Base-by-base conservation (phyloP, 2,888 invertebrate species). In the Machimus rusticus region DNA sequence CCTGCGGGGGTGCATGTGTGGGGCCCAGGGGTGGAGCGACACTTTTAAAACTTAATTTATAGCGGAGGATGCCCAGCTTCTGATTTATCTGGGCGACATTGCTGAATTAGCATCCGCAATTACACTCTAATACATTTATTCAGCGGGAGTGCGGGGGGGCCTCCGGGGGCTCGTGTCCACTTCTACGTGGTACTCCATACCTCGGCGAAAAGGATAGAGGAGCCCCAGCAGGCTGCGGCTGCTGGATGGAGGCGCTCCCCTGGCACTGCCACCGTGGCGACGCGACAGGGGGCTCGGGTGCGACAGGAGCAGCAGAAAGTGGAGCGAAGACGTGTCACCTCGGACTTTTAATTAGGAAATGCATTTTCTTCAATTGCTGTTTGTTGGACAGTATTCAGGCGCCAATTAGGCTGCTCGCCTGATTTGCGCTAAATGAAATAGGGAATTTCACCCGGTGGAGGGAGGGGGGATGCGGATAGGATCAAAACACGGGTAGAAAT, bases 81-180 rank as follows among this genome's bases (percentile, higher is more conserved):
- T 89, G 89, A 88, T 89, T 89, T 89, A 89, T 88, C 86, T 89
- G 88, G 81, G 86, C 85, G 88, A 88, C 87, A 88, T 84, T 88
- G 87, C 88, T 88, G 89, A 89, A 89, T 89, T 89, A 89, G 88
- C 89, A 88, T 89, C 88, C 88, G 88, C 88, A 89, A 89, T 89
- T 89, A 89, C 89, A 89, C 88, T 88, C 89, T 89, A 89, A 89
- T 88, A 88, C 88, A 88, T 89, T 89, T 88, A 89, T 88, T 88
- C 89, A 88, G 88, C 87, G 87, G 86, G 87, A 81, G 81, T 6
- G 34, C 37, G 57, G 28, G 82, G 57, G 55, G 9, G 1, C 1
- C 8, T 57, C 23, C 1, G 6, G 19, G 57, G 9, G 66, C 2
- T 12, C 66, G n/a, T 66, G 66, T 66, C 66, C 23, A 28, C 66